phyloP scores from a whole-genome alignment of 2,888 invertebrate genomes.

The Agonopterix subpropinquella region DNA sequence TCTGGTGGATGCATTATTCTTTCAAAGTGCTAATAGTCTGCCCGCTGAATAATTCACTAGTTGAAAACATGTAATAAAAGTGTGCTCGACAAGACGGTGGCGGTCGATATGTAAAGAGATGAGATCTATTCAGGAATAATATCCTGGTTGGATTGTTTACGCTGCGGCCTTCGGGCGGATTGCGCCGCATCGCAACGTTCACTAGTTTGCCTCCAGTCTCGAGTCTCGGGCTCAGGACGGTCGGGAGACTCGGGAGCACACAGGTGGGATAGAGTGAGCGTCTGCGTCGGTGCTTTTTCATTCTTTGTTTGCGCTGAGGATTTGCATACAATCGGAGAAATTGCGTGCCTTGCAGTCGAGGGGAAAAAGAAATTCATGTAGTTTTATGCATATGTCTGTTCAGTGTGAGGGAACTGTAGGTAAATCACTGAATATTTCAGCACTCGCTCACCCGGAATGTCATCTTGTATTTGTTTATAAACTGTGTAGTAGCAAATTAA shows the following conservation, averaged over 20 bases:
- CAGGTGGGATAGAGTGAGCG: conserved; percentile 52
- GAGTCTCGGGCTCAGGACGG: conserved; percentile 40
- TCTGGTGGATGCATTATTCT: conserved; percentile 61
- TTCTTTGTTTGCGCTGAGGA: conserved; percentile 67
- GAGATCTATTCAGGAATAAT: conserved; percentile 63
- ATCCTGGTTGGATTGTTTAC: conserved; percentile 47
- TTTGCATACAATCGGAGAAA: conserved; percentile 73
- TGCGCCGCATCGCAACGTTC: conserved; percentile 25
- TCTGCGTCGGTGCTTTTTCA: conserved; percentile 64
- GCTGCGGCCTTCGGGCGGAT: conserved; percentile 35
- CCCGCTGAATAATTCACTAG: conserved; percentile 62
- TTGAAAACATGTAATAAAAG: conserved; percentile 59
- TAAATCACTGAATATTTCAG: not conserved
- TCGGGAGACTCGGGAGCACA: conserved; percentile 25
- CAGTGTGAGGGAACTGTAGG: conserved; percentile 27
- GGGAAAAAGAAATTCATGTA: conserved; percentile 54
- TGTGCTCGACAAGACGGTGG: conserved; percentile 52
- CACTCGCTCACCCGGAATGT: not conserved
- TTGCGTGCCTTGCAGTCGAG: conserved; percentile 55
- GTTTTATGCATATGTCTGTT: conserved; percentile 51
- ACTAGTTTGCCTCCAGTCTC: conserved; percentile 17
- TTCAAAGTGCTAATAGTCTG: conserved; percentile 62
- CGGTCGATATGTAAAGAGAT: conserved; percentile 62
- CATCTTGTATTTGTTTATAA: not conserved
- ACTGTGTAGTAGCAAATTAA: not conserved